Percentiles rank a stretch among this genome's conserved stretches.
Conservation (phyloP, 2,113 vertebrate species). For the Pomatorhinus ruficollis region DNA sequence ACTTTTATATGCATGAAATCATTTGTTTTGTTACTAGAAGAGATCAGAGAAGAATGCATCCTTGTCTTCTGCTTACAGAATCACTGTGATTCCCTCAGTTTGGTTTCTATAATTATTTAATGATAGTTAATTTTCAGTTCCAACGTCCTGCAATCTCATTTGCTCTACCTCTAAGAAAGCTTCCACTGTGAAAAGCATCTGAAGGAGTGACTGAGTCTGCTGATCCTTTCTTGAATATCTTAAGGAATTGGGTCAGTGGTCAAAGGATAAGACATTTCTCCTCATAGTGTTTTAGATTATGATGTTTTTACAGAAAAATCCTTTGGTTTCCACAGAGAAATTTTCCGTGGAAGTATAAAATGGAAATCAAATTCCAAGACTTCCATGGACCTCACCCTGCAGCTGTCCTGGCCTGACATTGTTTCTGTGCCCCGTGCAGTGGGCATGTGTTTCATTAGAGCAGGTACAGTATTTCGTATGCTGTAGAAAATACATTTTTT, state of each 20-base stretch:
- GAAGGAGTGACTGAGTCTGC: neutral
- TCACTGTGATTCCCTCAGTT: neutral
- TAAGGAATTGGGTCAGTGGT: neutral
- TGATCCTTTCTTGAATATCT: neutral
- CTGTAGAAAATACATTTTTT: neutral
- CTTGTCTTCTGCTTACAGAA: neutral
- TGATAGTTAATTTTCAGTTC: neutral
- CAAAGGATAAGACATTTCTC: neutral
- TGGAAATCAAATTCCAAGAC: neutral
- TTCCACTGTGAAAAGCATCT: neutral
- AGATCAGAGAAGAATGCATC: neutral
- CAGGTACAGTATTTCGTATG: neutral
- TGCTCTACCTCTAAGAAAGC: neutral
- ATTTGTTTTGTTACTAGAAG: conserved; percentile 12
- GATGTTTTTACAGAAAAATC: neutral
- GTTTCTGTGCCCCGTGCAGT: neutral
- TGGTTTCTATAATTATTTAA: conserved; percentile 1
- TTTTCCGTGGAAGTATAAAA: neutral
- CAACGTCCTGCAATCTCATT: rapidly evolving
- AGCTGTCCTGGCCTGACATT: neutral
- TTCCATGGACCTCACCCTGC: neutral
- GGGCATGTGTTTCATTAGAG: neutral
- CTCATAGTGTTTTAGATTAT: neutral
- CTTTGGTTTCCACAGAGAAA: neutral
- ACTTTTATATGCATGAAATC: neutral